These are phyloP conservation scores for Ceratosolen fusciceps DNA, from an alignment of 1,140 invertebrate genomes.

Conservation along the genomic window DNA sequence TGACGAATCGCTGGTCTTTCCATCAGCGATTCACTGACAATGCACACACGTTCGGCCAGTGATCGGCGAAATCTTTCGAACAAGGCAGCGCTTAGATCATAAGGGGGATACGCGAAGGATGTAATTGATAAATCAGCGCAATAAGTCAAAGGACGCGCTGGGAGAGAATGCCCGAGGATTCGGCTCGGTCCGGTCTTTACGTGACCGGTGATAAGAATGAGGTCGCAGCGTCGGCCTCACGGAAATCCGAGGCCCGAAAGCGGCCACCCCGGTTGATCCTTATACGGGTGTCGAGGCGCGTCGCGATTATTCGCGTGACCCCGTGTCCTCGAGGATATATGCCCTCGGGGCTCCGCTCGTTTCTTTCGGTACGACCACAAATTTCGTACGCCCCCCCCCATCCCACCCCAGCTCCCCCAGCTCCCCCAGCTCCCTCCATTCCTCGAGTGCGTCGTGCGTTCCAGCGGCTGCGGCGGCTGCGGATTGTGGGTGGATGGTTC, in stretches of 20 bases:
- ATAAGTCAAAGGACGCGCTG: not conserved
- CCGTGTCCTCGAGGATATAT: constrained; percentile 1
- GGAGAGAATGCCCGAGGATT: not conserved
- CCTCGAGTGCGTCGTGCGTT: not conserved
- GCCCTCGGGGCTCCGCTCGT: constrained; percentile 22
- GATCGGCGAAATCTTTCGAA: no score
- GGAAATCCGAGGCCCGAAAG: not conserved
- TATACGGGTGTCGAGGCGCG: constrained; percentile 20
- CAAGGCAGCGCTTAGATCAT: no score
- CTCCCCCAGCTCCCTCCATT: no score
- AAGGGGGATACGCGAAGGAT: no score
- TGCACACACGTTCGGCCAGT: no score
- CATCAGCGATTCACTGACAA: no score
- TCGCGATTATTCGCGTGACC: constrained; percentile 51
- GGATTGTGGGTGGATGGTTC: not conserved
- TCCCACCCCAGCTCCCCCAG: no score
- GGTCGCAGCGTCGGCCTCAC: not conserved
- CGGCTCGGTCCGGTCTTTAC: no score
- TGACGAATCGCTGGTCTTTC: no score
- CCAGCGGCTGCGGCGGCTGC: no score
- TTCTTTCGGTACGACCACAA: not conserved
- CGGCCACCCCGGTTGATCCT: constrained; percentile 9
- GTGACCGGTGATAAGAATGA: not conserved
- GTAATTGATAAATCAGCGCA: no score
- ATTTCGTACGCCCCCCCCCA: not conserved